phyloP scores from a whole-genome alignment of 2,888 invertebrate genomes.

The Vesta saturnalis region DNA sequence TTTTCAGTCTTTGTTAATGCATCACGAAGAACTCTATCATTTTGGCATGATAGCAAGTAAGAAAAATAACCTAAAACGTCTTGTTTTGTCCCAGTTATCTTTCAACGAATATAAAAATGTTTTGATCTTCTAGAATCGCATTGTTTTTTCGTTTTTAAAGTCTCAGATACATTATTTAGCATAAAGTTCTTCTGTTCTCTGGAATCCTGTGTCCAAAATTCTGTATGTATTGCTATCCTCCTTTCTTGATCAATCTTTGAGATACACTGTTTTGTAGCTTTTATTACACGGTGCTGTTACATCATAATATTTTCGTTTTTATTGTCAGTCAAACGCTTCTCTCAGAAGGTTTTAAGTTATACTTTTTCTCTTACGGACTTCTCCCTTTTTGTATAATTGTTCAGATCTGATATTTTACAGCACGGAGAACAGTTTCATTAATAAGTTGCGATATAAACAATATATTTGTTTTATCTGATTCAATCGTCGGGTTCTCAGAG shows the following conservation, averaged over 20 bases:
- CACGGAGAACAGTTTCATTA: constrained; percentile 2
- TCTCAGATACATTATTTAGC: neutral
- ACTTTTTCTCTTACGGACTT: constrained; percentile 7
- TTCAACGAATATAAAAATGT: constrained; percentile 11
- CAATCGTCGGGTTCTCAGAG: neutral
- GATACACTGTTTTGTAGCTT: neutral
- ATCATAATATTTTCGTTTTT: neutral
- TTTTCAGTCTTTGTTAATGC: constrained; percentile 11
- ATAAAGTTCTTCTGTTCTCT: constrained; percentile 11
- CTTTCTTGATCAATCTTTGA: constrained; percentile 9
- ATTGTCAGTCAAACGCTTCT: constrained; percentile 9
- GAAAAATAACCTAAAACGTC: neutral
- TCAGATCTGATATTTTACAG: constrained; percentile 7
- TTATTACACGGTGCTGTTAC: constrained; percentile 2
- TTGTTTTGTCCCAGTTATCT: constrained; percentile 15
- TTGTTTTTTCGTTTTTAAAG: constrained; percentile 6
- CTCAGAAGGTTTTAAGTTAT: constrained; percentile 2
- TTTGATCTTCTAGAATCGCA: neutral
- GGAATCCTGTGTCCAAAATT: constrained; percentile 7
- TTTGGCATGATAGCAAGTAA: constrained; percentile 3
- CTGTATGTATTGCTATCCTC: constrained; percentile 11
- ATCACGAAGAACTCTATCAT: constrained; percentile 17
- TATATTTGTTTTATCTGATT: constrained; percentile 5
- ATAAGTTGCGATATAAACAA: constrained; percentile 3
- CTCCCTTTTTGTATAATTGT: constrained; percentile 5